Conservation (phyloP, 2,888 invertebrate species). For the Lymantria dispar region DNA sequence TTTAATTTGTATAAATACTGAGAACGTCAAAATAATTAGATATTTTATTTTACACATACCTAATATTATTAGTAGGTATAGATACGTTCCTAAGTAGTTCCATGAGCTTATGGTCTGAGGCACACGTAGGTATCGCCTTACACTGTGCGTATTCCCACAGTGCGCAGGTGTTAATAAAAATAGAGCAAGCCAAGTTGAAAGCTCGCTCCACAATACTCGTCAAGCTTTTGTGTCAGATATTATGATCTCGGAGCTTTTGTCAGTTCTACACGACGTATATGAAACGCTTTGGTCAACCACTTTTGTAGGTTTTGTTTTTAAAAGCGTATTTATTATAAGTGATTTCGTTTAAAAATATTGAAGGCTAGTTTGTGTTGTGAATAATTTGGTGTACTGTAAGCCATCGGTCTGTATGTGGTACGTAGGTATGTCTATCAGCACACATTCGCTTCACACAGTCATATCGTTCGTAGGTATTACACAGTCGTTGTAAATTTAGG, state of each 20-base stretch:
- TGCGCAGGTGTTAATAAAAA: constrained; percentile 72
- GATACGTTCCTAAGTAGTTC: neutral
- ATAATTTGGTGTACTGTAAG: too few relatives aligned
- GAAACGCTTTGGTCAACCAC: constrained; percentile 29
- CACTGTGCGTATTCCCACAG: constrained; percentile 50
- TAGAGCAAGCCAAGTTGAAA: constrained; percentile 44
- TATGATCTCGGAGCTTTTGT: constrained; percentile 43
- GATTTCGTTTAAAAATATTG: too few relatives aligned
- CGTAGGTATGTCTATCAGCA: too few relatives aligned
- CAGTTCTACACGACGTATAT: constrained; percentile 8
- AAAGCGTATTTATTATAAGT: neutral
- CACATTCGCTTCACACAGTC: too few relatives aligned
- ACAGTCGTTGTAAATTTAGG: too few relatives aligned
- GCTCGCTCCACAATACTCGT: constrained; percentile 20
- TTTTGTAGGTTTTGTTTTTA: constrained; percentile 9
- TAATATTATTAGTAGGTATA: too few relatives aligned
- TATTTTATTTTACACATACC: too few relatives aligned
- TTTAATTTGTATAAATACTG: too few relatives aligned
- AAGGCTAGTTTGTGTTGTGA: too few relatives aligned
- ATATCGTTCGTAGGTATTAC: too few relatives aligned
- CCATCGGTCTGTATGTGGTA: too few relatives aligned
- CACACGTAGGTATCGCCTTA: constrained; percentile 66
- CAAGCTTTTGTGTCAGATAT: constrained; percentile 43
- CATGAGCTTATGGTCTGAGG: neutral
- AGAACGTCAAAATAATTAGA: too few relatives aligned